A percentile compares a stretch with the other conserved stretches of the same genome.
Conservation (phyloP, 2,888 invertebrate genomes). For the Kryphioiulus occultus region DNA sequence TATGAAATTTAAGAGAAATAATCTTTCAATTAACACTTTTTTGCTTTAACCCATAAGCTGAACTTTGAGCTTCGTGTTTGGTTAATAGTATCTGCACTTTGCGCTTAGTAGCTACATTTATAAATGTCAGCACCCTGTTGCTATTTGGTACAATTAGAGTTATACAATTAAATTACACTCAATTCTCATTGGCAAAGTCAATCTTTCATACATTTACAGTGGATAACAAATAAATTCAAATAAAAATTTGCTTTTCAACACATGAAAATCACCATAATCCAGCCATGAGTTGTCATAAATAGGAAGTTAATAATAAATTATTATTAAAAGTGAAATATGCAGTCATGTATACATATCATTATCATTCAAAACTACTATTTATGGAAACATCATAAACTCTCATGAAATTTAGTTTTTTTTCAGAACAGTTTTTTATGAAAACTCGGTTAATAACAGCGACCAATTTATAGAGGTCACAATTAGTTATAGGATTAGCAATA, state of each 20-base stretch:
- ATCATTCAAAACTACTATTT: neutral
- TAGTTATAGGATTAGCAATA: neutral
- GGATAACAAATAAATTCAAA: no score
- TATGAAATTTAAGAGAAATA: conserved; percentile 4
- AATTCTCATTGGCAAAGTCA: neutral
- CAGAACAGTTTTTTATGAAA: neutral
- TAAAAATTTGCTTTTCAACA: neutral
- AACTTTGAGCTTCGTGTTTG: neutral
- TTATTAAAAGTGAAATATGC: neutral
- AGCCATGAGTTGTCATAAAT: neutral
- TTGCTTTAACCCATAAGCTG: neutral
- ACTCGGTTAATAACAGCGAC: neutral
- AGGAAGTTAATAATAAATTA: neutral
- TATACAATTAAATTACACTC: neutral
- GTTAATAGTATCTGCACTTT: conserved; percentile 28
- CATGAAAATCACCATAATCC: neutral
- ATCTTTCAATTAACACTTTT: conserved; percentile 31
- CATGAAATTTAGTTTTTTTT: neutral
- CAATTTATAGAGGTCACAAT: neutral
- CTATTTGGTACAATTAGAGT: neutral
- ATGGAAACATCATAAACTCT: neutral
- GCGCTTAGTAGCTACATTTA: conserved; percentile 6
- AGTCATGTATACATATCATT: neutral
- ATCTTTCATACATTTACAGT: neutral
- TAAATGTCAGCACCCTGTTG: conserved; percentile 27